A percentile compares a stretch with the other conserved stretches of the same genome.
Conservation (phyloP, 1,140 invertebrate genomes). For the Drosophila mojavensis region DNA sequence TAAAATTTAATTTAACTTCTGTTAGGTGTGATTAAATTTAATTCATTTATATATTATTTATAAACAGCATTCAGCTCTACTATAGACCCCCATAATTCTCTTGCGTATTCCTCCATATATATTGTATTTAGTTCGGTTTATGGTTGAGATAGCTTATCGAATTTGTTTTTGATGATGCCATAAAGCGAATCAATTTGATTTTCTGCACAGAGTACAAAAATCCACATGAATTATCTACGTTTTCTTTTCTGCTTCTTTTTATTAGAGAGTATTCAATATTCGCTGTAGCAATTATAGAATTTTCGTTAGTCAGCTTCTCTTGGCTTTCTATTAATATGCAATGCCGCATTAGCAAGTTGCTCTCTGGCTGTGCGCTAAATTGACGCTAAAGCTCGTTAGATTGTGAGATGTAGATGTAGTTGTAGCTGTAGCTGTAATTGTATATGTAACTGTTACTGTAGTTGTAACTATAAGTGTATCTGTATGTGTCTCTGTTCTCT, state of each 20-base stretch:
- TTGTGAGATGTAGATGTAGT: conserved; percentile 49
- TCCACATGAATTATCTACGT: background rate
- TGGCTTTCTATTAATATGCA: conserved; percentile 50
- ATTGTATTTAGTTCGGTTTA: background rate
- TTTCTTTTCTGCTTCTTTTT: background rate
- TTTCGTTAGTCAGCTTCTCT: background rate
- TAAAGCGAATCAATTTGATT: background rate
- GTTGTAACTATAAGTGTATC: conserved; percentile 5
- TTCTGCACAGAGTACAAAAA: too few relatives aligned
- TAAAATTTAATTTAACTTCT: too few relatives aligned
- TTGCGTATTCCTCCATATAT: too few relatives aligned
- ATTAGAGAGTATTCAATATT: conserved; percentile 13
- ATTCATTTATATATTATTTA: background rate
- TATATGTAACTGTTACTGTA: background rate
- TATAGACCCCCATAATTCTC: too few relatives aligned
- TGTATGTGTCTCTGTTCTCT: conserved; percentile 1
- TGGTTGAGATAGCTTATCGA: conserved; percentile 22
- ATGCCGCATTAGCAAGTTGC: conserved; percentile 52
- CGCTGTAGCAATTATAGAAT: conserved; percentile 21
- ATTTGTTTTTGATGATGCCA: background rate
- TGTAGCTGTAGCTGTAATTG: conserved; percentile 12
- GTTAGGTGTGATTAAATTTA: background rate
- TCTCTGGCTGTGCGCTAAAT: conserved; percentile 44
- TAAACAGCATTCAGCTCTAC: background rate
- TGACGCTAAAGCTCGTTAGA: conserved; percentile 67